Conservation (phyloP, 2,113 vertebrate species). For the Pseudopodoces humilis region DNA sequence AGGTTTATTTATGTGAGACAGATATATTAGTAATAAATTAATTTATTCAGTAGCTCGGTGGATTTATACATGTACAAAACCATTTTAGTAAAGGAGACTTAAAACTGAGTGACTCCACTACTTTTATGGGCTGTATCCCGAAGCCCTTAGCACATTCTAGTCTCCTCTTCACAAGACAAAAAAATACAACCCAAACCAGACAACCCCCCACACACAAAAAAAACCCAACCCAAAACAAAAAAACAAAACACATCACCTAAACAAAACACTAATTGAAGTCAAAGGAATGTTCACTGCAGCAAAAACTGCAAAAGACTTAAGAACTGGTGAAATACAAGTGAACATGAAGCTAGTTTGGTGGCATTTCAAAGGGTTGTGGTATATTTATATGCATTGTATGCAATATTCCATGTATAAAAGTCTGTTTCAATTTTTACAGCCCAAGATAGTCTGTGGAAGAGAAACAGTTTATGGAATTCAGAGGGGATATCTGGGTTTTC, state of each 20-base stretch:
- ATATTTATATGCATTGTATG: background rate
- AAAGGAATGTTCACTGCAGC: background rate
- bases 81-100: constrained; percentile 6
- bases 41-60: constrained; percentile 67
- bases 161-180: background rate
- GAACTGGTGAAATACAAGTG: background rate
- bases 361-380: background rate
- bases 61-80: constrained; percentile 20
- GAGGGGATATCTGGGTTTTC: constrained; percentile 48
- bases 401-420: background rate
- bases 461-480: constrained; percentile 28
- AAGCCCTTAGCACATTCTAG: background rate
- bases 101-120: background rate
- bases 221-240: background rate
- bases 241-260: background rate
- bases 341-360: background rate
- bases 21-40: constrained; percentile 68
- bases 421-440: background rate
- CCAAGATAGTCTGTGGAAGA: constrained; percentile 4
- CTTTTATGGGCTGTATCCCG: background rate
- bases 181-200: background rate
- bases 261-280: background rate
- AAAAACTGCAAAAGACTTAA: background rate
- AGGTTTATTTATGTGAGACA: constrained; percentile 55
- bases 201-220: background rate